A percentile compares a stretch with the other conserved stretches of the same genome.
Conservation (phyloP, 2,888 invertebrate genomes). For the Spodoptera picta region DNA sequence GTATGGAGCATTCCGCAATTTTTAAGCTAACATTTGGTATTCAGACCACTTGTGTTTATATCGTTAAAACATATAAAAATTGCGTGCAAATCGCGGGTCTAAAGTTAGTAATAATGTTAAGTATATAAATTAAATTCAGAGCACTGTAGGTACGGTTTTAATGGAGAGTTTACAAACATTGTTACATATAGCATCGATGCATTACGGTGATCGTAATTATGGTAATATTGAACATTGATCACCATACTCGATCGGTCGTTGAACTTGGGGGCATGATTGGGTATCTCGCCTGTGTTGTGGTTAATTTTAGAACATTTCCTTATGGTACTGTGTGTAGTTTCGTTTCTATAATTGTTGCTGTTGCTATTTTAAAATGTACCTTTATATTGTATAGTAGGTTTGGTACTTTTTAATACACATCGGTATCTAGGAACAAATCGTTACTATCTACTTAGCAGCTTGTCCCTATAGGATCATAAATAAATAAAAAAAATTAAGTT, state of each 20-base stretch:
- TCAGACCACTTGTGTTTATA: no score
- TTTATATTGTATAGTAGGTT: neutral
- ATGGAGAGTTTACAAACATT: conserved; percentile 39
- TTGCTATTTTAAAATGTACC: neutral
- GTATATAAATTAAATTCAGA: neutral
- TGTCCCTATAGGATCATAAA: no score
- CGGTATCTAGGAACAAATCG: no score
- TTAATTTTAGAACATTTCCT: conserved; percentile 50
- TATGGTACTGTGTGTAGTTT: conserved; percentile 33
- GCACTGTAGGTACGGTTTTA: neutral
- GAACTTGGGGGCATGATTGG: conserved; percentile 43
- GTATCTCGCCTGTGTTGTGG: conserved; percentile 17
- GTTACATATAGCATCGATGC: conserved; percentile 34
- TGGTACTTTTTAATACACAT: neutral
- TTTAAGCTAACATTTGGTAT: no score
- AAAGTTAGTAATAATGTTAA: no score
- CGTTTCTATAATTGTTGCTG: conserved; percentile 4
- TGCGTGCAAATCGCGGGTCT: no score
- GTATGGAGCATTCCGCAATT: no score
- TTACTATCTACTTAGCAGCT: no score
- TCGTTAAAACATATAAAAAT: no score
- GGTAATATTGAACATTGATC: conserved; percentile 52
- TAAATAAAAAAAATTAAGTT: no score
- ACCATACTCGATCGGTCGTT: conserved; percentile 31
- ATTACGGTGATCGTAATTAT: conserved; percentile 46